Base-by-base conservation (phyloP, 2,113 vertebrate genomes). In the Falcunculus frontatus region DNA sequence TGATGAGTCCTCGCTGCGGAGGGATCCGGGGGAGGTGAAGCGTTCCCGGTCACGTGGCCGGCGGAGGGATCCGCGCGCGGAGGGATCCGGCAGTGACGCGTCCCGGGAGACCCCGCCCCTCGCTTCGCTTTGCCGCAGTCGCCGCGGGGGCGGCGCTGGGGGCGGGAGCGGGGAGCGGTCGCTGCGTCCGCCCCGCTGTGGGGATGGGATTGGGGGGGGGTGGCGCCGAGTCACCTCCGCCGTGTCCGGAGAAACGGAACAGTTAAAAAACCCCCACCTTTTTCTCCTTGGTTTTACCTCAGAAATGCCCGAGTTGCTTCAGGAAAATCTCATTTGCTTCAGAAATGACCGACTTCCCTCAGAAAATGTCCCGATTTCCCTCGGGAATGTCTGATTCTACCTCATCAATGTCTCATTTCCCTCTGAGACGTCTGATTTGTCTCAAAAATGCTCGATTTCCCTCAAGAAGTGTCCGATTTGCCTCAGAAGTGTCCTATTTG, bases 231-330 rank as follows among this genome's bases (percentile, higher is more conserved):
- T n/a, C 42, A 75, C 25, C 60, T 7, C 32, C 32, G 8, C 10
- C 5, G 25, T 4, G 11, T 8, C 26, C 52, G 17, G 25, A 10
- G 37, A 15, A 6, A 6, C 6, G 1, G 1, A 29, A 33, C 1
- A 0, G 33, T 37, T 44, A 32, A 62, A 42, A 41, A 18, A 13
- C 4, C 3, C 3, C 1, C 27, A 8, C 22, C 15, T 6, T 33
- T 78, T 46, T 23, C 7, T 37, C 74, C 47, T 78, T 46, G 29
- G 6, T 69, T 46, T 60, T 87, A 46, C 55, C 39, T 69, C 55
- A 46, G 46, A 46, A 60, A 44, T 29, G 19, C 18, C 6, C 27
- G 18, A 29, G 11, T 50, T 39, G 5, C 18, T 21, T 44, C 27
- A 12, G 14, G 37, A 7, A 13, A 69, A 33, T 32, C 6, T 18